phyloP scores from a whole-genome alignment of 2,888 invertebrate genomes.

The Melipona beecheii region DNA sequence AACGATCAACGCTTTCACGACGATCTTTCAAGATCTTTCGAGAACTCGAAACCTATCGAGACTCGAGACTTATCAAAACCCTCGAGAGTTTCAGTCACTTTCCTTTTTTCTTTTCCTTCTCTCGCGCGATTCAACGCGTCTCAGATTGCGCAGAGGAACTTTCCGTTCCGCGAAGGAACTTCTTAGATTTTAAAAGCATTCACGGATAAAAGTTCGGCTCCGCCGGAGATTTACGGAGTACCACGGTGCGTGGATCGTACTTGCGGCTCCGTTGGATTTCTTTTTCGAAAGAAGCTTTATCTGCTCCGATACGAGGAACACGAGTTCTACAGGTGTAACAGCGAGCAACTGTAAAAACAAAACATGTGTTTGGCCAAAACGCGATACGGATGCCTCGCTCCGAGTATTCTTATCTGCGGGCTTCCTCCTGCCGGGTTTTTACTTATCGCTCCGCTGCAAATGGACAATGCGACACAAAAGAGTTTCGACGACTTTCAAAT shows the following conservation, averaged over 20 bases:
- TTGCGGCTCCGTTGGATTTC: background rate
- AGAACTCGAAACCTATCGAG: no score
- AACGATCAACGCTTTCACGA: no score
- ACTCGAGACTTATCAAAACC: no score
- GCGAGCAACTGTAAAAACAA: slow-evolving; percentile 15
- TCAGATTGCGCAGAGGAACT: background rate
- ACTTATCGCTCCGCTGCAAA: slow-evolving; percentile 18
- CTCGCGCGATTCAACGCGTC: no score
- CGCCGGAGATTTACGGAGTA: background rate
- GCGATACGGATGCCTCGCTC: background rate
- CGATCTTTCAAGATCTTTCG: no score
- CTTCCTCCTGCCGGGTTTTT: background rate
- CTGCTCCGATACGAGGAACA: slow-evolving; percentile 28
- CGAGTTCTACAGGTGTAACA: slow-evolving; percentile 34
- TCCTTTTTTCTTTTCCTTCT: no score
- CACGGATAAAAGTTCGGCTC: background rate
- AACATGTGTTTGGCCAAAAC: slow-evolving; percentile 39
- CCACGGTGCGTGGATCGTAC: background rate
- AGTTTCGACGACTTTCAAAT: background rate
- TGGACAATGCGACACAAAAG: background rate
- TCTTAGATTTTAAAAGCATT: background rate
- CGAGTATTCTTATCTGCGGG: slow-evolving; percentile 20
- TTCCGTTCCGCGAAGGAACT: background rate
- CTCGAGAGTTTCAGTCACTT: no score
- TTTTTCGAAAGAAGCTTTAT: slow-evolving; percentile 25